Base-by-base conservation (phyloP, 2,888 invertebrate genomes). In the Choristoneura rosaceana region DNA sequence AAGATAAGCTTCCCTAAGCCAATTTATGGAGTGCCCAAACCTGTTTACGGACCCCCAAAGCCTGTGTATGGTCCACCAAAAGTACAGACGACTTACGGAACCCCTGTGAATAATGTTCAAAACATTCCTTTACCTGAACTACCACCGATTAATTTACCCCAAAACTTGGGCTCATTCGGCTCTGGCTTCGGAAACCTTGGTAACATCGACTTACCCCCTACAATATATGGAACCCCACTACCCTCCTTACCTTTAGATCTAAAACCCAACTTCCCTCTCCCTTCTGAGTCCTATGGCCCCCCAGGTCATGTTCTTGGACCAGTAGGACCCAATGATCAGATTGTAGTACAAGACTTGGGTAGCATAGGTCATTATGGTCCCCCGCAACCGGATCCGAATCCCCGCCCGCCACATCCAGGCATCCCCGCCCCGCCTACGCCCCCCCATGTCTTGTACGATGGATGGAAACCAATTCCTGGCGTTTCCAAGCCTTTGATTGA, bases 391-490 rank as follows among this genome's bases (percentile, higher is more conserved):
- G 95, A 95, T 74, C 92, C 95, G 0, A 90, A 95, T 73, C 95
- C 96, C 25, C 91, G 92, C 10, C 95, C 95, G 0, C 96, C 96
- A 0, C 96, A 96, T 77, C 96, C 96, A 1, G 96, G 96, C 38
- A 95, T 95, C 1, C 96, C 96, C 55, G 96, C 96, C 0, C 97
- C 97, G 0, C 97, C 97, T 0, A 97, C 96, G 0, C 96, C 96
- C 7, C 96, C 97, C 5, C 95, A 96, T 83, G 95, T 97, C 45
- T 93, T 96, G 67, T 97, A 97, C 81, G 98, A 98, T 79, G 98
- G 98, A 38, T 98, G 98, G 98, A 97, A 96, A 83, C 98, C 98
- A 25, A 97, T 98, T 74, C 96, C 97, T 9, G 97, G 97, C 0
- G 79, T 92, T 0, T 92, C 94, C 0, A 82, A 87, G 45, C 95